Conservation (phyloP, 2,113 vertebrate species). For the Rynchops niger region DNA sequence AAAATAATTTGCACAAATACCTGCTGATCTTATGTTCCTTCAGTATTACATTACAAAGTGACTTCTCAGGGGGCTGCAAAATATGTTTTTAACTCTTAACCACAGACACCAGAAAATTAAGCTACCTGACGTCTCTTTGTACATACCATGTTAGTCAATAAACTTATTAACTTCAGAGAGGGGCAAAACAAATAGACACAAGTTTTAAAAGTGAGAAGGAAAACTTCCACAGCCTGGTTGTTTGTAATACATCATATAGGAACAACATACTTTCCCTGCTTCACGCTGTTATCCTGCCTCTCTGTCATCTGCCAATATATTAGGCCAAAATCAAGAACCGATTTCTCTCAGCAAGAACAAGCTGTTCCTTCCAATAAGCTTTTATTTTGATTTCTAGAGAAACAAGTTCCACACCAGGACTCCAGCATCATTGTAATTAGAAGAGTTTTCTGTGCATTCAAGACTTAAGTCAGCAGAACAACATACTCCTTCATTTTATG, state of each 20-base stretch:
- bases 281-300: neutral
- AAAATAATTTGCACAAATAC: neutral
- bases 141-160: neutral
- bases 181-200: neutral
- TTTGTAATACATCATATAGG: neutral
- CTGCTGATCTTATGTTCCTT: conserved; percentile 16
- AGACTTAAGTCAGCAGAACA: neutral
- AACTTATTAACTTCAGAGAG: neutral
- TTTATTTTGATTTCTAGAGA: conserved; percentile 43
- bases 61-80: neutral
- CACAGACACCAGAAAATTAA: neutral
- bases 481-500: neutral
- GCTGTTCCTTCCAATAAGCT: neutral
- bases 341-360: conserved; percentile 22
- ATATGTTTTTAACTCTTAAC: neutral
- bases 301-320: neutral
- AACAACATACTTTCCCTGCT: neutral
- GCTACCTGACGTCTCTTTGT: neutral
- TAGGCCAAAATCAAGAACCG: neutral
- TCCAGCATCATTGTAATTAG: neutral
- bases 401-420: neutral
- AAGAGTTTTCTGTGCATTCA: neutral
- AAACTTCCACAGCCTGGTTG: neutral
- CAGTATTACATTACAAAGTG: neutral
- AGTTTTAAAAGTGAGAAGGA: neutral